A percentile compares a stretch with the other conserved stretches of the same genome.
These are phyloP conservation scores for Drosophila neutralis DNA, from an alignment of 2,888 invertebrate genomes.

Conservation along the genomic window DNA sequence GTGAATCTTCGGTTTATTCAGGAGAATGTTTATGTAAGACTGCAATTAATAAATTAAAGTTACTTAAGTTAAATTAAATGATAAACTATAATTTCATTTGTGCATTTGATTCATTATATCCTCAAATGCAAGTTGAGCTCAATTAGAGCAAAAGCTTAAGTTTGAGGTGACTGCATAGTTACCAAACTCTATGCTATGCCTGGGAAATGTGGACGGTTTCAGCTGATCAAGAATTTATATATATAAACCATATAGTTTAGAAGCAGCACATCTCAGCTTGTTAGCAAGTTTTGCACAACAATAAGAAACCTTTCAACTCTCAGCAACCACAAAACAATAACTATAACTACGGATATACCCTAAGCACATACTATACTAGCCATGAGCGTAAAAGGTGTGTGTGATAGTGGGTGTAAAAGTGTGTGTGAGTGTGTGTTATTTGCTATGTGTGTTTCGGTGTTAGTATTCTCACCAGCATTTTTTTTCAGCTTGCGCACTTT, in stretches of 20 bases:
- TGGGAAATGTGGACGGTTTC: background rate
- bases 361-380: conserved; percentile 19
- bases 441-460: background rate
- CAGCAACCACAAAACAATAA: conserved; percentile 15
- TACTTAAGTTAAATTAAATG: background rate
- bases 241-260: background rate
- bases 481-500: conserved; percentile 56
- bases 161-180: background rate
- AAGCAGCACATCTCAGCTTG: background rate
- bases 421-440: background rate
- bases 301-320: background rate
- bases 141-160: background rate
- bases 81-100: background rate
- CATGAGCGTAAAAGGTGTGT: background rate
- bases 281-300: background rate
- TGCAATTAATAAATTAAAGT: background rate
- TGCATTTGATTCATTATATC: background rate
- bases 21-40: background rate
- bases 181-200: background rate
- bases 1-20: background rate
- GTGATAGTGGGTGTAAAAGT: background rate
- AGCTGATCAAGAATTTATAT: background rate
- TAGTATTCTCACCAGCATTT: conserved; percentile 45
- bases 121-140: background rate
- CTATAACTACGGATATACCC: conserved; percentile 25